phyloP scores from a whole-genome alignment of 2,797 vertebrate species.

The Halcyon smyrnensis region DNA sequence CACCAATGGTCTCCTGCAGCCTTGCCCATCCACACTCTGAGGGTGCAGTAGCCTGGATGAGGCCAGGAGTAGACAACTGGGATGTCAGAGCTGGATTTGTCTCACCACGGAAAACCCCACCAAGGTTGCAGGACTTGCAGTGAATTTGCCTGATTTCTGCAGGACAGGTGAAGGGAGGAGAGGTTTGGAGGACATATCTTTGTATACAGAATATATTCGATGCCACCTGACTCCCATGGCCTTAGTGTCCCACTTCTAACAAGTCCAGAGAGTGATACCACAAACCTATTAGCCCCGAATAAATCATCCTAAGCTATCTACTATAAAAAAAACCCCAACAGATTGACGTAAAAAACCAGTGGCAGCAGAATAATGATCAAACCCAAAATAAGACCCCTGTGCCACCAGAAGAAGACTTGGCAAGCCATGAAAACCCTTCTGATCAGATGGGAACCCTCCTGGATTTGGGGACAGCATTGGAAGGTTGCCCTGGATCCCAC shows the following conservation, averaged over 20 bases:
- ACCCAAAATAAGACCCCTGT: background rate
- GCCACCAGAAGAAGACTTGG: background rate
- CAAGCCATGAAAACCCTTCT: background rate
- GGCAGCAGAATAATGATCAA: background rate
- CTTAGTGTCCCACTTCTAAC: background rate
- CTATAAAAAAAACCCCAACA: background rate
- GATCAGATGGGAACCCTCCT: background rate
- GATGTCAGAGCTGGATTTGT: background rate
- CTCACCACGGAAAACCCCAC: background rate
- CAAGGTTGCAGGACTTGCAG: accelerated
- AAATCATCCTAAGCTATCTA: background rate
- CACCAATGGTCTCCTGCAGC: accelerated
- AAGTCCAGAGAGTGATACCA: background rate
- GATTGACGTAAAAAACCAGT: background rate
- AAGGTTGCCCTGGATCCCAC: background rate
- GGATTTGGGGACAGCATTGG: accelerated
- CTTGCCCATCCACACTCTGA: accelerated
- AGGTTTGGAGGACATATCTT: background rate
- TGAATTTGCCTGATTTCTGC: background rate
- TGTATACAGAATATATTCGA: background rate
- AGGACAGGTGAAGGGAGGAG: background rate
- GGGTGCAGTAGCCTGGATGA: background rate
- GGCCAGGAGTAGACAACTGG: background rate
- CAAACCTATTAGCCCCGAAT: background rate
- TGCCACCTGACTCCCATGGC: background rate